These are phyloP conservation scores for Microchrysa polita DNA, from an alignment of 2,888 invertebrate genomes.

Conservation along the genomic window DNA sequence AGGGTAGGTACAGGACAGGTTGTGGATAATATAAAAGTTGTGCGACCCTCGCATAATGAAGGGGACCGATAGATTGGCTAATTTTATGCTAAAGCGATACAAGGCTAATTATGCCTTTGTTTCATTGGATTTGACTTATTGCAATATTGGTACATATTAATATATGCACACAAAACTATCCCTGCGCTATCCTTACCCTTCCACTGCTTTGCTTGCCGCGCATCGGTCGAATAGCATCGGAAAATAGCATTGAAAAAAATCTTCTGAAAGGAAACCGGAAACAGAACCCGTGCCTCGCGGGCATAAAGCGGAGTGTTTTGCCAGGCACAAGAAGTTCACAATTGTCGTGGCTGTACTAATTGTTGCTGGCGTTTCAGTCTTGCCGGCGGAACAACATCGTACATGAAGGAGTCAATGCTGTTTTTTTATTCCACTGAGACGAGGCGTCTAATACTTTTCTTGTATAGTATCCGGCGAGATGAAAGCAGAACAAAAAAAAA, in stretches of 20 bases:
- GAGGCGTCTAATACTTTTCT: conserved; percentile 14
- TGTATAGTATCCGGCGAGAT: not conserved
- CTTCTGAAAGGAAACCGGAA: conserved; percentile 25
- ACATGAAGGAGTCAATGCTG: not conserved
- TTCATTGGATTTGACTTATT: too few relatives aligned
- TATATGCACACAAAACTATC: too few relatives aligned
- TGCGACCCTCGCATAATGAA: not conserved
- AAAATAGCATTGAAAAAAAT: conserved; percentile 33
- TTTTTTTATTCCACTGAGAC: too few relatives aligned
- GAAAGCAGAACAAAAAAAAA: conserved; percentile 23
- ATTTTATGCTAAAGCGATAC: too few relatives aligned
- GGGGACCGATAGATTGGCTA: too few relatives aligned
- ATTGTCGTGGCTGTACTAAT: conserved; percentile 46
- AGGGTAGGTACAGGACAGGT: not conserved
- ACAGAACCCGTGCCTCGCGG: conserved; percentile 27
- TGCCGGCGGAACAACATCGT: conserved; percentile 7
- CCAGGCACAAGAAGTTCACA: conserved; percentile 43
- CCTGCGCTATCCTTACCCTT: too few relatives aligned
- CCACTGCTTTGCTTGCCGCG: too few relatives aligned
- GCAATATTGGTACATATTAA: too few relatives aligned
- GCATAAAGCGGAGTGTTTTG: conserved; percentile 44
- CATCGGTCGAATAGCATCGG: not conserved
- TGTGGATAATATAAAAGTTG: not conserved
- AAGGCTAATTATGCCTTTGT: too few relatives aligned
- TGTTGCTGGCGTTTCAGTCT: conserved; percentile 46